phyloP scores from a whole-genome alignment of 1,140 invertebrate species.

The Drosophila littoralis region DNA sequence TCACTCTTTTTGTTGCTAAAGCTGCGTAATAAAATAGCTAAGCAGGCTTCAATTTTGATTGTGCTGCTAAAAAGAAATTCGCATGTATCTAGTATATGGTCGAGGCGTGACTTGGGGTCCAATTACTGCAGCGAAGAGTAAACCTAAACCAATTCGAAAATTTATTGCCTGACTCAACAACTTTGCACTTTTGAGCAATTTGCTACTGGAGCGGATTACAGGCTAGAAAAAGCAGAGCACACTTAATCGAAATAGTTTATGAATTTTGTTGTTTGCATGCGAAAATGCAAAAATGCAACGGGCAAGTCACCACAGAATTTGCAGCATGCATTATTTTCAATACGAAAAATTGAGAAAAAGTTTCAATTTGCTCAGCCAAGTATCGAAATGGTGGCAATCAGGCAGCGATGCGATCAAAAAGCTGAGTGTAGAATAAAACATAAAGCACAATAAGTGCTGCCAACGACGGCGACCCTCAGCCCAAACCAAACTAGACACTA shows the following conservation, averaged over 20 bases:
- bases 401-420: constrained; percentile 33
- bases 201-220: constrained; percentile 43
- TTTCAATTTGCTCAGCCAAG: constrained; percentile 67
- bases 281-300: constrained; percentile 48
- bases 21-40: too few species aligned
- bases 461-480: not conserved
- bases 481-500: constrained; percentile 16
- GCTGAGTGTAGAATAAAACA: constrained; percentile 54
- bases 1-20: not conserved
- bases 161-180: constrained; percentile 62
- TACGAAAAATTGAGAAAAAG: constrained; percentile 59
- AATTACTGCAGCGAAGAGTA: constrained; percentile 50
- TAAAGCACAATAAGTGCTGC: constrained; percentile 43
- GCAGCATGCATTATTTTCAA: not conserved
- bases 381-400: constrained; percentile 65
- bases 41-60: too few species aligned
- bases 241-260: constrained; percentile 57
- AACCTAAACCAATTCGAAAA: constrained; percentile 36
- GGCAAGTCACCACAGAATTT: constrained; percentile 47
- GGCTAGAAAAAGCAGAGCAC: constrained; percentile 25
- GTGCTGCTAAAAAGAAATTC: not conserved
- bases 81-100: not conserved
- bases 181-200: constrained; percentile 68
- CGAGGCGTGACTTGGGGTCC: constrained; percentile 19
- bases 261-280: constrained; percentile 29